Evolutionary conservation across 1,140 invertebrate genomes (phyloP).

Genomic region (Eriocheir sinensis): DNA sequence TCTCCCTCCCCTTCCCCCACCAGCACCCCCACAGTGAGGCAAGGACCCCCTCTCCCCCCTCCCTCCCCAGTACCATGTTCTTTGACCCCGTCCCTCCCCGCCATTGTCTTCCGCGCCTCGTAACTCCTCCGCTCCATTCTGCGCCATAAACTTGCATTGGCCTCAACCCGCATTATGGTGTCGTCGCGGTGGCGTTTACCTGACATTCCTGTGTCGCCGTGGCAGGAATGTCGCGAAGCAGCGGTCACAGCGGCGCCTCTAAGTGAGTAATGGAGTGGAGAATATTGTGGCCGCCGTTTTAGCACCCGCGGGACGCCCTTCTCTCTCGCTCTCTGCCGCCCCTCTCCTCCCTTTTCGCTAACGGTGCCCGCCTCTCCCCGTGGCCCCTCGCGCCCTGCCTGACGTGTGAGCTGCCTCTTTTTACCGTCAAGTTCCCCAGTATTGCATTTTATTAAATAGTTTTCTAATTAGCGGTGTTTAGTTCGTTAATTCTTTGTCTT

Average conservation of each 20-base stretch:
- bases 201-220: not conserved
- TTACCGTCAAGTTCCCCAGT: too few relatives aligned
- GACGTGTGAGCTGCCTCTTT: not conserved
- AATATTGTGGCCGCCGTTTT: slow-evolving; percentile 4
- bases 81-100: not conserved
- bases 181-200: slow-evolving; percentile 19
- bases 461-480: too few relatives aligned
- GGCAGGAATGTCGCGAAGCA: slow-evolving; percentile 19
- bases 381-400: not conserved
- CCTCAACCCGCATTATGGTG: not conserved
- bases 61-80: too few relatives aligned
- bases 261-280: slow-evolving; percentile 24
- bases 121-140: slow-evolving; percentile 1
- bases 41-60: not conserved
- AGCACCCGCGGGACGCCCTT: not conserved
- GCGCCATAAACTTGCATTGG: slow-evolving; percentile 1
- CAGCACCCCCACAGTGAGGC: not conserved
- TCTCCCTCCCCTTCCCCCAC: too few relatives aligned
- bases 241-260: not conserved
- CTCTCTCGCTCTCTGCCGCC: not conserved
- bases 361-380: not conserved
- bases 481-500: too few relatives aligned
- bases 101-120: not conserved
- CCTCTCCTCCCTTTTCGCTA: not conserved
- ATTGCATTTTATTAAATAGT: too few relatives aligned